phyloP scores from a whole-genome alignment of 2,797 vertebrate species.

The Falco cherrug region DNA sequence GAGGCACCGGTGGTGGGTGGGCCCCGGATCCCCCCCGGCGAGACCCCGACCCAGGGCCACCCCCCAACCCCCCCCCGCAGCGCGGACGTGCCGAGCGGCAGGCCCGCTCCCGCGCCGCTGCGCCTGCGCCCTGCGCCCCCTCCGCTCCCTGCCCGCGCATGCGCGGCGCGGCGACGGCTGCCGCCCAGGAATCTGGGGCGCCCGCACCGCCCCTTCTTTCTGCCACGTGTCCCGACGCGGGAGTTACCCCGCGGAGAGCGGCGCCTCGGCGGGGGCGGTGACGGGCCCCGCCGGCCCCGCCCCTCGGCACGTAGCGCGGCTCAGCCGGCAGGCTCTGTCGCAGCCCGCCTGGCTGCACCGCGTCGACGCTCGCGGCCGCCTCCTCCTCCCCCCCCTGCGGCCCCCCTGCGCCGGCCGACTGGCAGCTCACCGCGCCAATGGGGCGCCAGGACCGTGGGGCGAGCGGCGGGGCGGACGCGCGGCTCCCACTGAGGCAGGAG shows the following conservation, averaged over 20 bases:
- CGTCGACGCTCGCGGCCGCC: neutral
- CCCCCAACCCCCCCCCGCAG: neutral
- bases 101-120: neutral
- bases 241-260: neutral
- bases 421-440: conserved; percentile 45
- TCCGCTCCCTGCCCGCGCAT: no score
- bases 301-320: conserved; percentile 18
- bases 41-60: neutral
- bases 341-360: neutral
- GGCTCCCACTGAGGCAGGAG: neutral
- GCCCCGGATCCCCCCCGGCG: no score
- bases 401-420: neutral
- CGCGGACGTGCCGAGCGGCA: conserved; percentile 13
- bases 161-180: no score
- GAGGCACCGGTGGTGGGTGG: no score
- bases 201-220: conserved; percentile 55
- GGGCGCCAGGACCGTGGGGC: neutral
- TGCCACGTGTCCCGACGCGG: conserved; percentile 52
- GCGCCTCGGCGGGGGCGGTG: neutral
- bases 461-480: neutral
- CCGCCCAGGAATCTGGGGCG: no score
- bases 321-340: neutral
- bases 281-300: neutral
- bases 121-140: neutral
- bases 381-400: no score